A percentile compares a stretch with the other conserved stretches of the same genome.
Conservation (phyloP, 2,113 vertebrate species). For the Xyliphius kryptos region DNA sequence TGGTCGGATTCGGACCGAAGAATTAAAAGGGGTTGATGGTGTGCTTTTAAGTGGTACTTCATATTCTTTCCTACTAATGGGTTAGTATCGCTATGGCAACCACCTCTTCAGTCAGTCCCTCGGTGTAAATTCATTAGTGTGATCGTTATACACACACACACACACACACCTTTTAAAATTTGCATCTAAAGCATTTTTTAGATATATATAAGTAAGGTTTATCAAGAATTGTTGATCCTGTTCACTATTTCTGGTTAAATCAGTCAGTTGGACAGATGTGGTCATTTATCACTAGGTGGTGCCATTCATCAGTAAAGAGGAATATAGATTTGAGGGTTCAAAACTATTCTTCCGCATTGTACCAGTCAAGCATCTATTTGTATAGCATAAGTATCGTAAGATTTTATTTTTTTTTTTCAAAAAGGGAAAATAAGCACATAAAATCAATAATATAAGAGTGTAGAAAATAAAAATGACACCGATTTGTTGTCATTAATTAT, state of each 20-base stretch:
- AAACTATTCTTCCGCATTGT: no score
- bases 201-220: no score
- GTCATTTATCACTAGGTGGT: conserved; percentile 19
- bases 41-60: conserved; percentile 54
- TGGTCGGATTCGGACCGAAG: conserved; percentile 17
- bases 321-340: background rate
- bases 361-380: no score
- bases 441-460: no score
- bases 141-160: background rate
- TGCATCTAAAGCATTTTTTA: background rate
- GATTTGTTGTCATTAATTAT: no score
- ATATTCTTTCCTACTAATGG: conserved; percentile 52
- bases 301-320: background rate
- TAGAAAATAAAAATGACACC: no score
- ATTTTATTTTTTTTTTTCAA: no score
- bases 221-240: no score
- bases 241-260: no score
- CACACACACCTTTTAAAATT: background rate
- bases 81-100: conserved; percentile 54
- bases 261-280: no score
- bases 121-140: conserved; percentile 22
- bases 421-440: no score
- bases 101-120: conserved; percentile 27
- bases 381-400: no score
- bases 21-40: conserved; percentile 2